Evolutionary conservation across 2,797 vertebrate genomes (phyloP), one percentile per base, ranked within the genome.

Genomic region (Rallus crepitans): DNA sequence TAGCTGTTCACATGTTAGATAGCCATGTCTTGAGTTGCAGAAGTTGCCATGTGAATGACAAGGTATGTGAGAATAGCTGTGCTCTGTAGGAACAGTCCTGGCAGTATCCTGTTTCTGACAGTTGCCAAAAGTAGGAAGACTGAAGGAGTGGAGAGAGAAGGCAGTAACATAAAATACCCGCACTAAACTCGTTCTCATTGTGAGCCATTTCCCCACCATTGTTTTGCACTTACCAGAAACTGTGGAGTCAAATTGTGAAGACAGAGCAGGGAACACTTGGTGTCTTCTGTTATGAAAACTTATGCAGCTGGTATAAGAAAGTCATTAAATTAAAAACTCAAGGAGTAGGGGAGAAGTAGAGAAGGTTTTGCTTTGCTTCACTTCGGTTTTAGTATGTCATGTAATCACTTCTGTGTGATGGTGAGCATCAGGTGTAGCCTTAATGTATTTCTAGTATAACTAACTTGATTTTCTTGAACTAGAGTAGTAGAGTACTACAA

Each of bases 131-230:
- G 25, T 10, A 55, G 33, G 47, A 65, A 83, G 37, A 45, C 25
- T 69, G 57, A 66, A 50, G 55, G 59, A 53, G 42, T 27, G 30
- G 35, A 81, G 48, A 47, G 45, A 61, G 55, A 55, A 40, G n/a
- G 52, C 2, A n/a, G 24, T n/a, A 27, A 20, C n/a, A 8, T 15
- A 50, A 89, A 59, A 48, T 31, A 23, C 2, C 53, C 66, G 19
- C 31, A 13, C 2, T 23, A n/a, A 55, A 7, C 21, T 70, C 1
- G 0, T 39, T 45, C 11, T 72, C 17, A 1, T 1, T 42, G 25
- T 59, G 39, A 66, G 27, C 72, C 23, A 6, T 80, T 85, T 66
- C 7, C 7, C 25, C 39, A 39, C 19, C 37, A 5, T 11, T 28
- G 3, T 39, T 77, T 50, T n/a, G 52, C 11, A 19, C 19, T 70